Base-by-base conservation (phyloP, 2,113 vertebrate genomes). In the Fulmarus glacialis region DNA sequence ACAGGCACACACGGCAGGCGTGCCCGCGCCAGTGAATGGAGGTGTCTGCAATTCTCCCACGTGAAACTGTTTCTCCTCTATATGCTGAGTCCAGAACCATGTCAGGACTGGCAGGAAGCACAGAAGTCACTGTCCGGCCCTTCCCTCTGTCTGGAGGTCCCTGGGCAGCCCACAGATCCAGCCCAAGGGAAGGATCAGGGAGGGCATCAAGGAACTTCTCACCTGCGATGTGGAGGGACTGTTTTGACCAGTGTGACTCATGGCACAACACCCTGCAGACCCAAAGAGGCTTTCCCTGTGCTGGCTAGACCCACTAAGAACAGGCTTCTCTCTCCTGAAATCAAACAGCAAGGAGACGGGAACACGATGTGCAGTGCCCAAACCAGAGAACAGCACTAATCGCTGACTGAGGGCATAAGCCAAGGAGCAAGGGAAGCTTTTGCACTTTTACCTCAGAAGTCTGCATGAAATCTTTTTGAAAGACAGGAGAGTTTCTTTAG, bases 1-100 rank as follows among this genome's bases (percentile, higher is more conserved):
- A 8, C 34, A 43, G 58, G 30, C 12, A 43, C 11, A 30, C 0
- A 0, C 3, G 4, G 11, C 45, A 43, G 40, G 22, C 1, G 1
- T 58, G 64, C 26, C 40, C 3, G 1, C 0, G 1, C 27, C 47
- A 23, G 48, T 11, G 9, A 78, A 29, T 1, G 18, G 36, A 68
- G 9, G 5, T 11, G 6, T 56, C 88, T 73, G 34, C 11, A 29
- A 4, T 30, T 47, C 20, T 56, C 30, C 16, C 36, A 8, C 1
- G 1, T 42, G 63, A 50, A 80, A 24, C 5, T 10, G 5, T 45
- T 89, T 48, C 62, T 87, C 21, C 36, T 73, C 48, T 13, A 6
- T 8, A 3, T 18, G 11, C 26, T 43, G 36, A 84, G 62, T 30
- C 72, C 24, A 64, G 43, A 74, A 12, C 15, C 18, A 8, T 5